phyloP scores from a whole-genome alignment of 1,140 invertebrate species.

The Drosophila nannoptera region DNA sequence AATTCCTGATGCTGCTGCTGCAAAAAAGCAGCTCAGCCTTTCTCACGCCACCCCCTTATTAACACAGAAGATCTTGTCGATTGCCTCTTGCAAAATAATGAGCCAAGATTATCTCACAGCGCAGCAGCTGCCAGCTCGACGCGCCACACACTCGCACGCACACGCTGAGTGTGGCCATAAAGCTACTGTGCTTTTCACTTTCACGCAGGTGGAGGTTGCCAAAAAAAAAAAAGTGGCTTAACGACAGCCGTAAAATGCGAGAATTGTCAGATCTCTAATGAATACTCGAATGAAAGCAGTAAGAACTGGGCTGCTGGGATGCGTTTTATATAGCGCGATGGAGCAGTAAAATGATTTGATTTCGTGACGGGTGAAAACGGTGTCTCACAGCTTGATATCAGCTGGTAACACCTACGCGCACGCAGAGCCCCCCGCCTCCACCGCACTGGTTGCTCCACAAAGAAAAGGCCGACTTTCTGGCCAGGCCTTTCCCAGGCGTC shows the following conservation, averaged over 20 bases:
- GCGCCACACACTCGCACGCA: slow-evolving; percentile 3
- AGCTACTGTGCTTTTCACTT: slow-evolving; percentile 28
- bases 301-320: background rate
- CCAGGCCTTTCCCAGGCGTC: slow-evolving; percentile 57
- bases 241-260: slow-evolving; percentile 9
- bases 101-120: slow-evolving; percentile 67
- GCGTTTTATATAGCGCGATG: slow-evolving; percentile 2
- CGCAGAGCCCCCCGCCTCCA: slow-evolving; percentile 2
- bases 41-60: slow-evolving; percentile 70
- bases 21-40: slow-evolving; percentile 48
- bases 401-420: slow-evolving; percentile 21
- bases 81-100: slow-evolving; percentile 40
- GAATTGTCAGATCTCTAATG: slow-evolving; percentile 1
- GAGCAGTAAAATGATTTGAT: slow-evolving; percentile 8
- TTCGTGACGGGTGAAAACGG: slow-evolving; percentile 19
- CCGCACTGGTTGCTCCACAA: slow-evolving; percentile 18
- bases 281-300: slow-evolving; percentile 10
- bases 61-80: slow-evolving; percentile 44
- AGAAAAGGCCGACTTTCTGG: slow-evolving; percentile 1
- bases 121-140: slow-evolving; percentile 9
- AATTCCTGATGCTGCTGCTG: too few species aligned
- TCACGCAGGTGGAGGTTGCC: slow-evolving; percentile 11
- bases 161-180: slow-evolving; percentile 30
- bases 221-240: slow-evolving; percentile 2
- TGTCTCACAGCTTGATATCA: slow-evolving; percentile 29